Conservation (phyloP, 2,888 invertebrate species). For the Steinernema hermaphroditum region DNA sequence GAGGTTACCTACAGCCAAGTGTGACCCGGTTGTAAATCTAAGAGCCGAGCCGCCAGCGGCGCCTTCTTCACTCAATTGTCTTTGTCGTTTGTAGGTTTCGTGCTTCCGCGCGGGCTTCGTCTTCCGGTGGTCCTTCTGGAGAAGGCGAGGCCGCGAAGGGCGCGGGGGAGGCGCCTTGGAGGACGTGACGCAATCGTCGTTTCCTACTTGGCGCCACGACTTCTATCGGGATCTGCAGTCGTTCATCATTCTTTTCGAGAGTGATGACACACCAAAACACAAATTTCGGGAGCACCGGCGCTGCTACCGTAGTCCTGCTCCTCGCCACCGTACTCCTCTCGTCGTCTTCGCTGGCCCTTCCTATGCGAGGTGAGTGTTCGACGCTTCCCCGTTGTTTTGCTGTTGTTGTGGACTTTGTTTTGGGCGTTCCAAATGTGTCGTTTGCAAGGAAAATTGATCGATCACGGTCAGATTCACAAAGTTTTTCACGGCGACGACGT, state of each 20-base stretch:
- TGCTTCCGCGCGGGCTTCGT: not conserved
- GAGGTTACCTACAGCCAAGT: not conserved
- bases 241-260: slow-evolving; percentile 10
- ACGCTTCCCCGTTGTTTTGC: not conserved
- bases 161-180: not conserved
- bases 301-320: not conserved
- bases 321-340: not conserved
- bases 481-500: too few species aligned
- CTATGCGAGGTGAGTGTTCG: slow-evolving; percentile 1
- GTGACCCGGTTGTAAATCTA: not conserved
- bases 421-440: slow-evolving; percentile 26
- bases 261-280: not conserved
- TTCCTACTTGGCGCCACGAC: slow-evolving; percentile 13
- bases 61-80: not conserved
- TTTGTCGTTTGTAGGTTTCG: not conserved
- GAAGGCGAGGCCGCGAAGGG: not conserved
- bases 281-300: not conserved
- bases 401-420: slow-evolving; percentile 3
- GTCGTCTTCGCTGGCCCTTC: not conserved
- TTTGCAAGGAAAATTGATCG: slow-evolving; percentile 15
- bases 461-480: not conserved
- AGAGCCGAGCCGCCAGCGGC: not conserved
- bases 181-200: slow-evolving; percentile 26
- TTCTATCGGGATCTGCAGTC: not conserved
- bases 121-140: slow-evolving; percentile 5